phyloP scores from a whole-genome alignment of 2,797 vertebrate species.

The Dipus sagitta region DNA sequence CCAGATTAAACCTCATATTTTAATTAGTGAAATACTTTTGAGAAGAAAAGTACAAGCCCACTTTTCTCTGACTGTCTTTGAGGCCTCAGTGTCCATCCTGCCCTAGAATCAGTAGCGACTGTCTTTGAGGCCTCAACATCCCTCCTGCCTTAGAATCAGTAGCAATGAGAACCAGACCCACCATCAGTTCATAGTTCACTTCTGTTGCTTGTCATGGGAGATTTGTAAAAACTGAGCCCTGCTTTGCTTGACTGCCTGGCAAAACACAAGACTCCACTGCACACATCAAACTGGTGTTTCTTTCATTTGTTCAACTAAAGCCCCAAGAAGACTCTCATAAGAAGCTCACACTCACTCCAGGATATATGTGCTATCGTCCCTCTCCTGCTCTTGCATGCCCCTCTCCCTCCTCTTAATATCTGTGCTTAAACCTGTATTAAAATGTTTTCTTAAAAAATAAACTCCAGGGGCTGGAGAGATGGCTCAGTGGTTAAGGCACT shows the following conservation, averaged over 20 bases:
- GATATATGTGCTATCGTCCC: rapidly evolving
- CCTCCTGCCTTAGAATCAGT: background rate
- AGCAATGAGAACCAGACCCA: slow-evolving; percentile 18
- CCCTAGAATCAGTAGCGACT: background rate
- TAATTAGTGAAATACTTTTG: background rate
- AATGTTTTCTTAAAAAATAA: background rate
- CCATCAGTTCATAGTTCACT: background rate
- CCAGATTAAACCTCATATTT: slow-evolving; percentile 41
- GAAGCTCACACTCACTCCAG: background rate
- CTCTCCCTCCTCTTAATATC: background rate
- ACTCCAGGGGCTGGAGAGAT: too few relatives aligned
- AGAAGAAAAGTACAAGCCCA: background rate
- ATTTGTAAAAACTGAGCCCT: background rate
- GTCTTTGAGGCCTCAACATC: background rate
- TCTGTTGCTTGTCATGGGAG: slow-evolving; percentile 32
- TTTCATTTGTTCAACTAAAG: background rate
- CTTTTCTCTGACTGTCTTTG: background rate
- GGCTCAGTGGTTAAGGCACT: too few relatives aligned
- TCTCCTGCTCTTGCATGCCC: background rate
- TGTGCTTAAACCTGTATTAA: background rate
- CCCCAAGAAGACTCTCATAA: background rate
- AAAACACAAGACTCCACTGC: background rate
- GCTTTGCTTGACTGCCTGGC: slow-evolving; percentile 12
- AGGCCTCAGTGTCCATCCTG: background rate
- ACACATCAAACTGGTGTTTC: background rate